phyloP scores from a whole-genome alignment of 2,113 vertebrate species.

The Heteronetta atricapilla region DNA sequence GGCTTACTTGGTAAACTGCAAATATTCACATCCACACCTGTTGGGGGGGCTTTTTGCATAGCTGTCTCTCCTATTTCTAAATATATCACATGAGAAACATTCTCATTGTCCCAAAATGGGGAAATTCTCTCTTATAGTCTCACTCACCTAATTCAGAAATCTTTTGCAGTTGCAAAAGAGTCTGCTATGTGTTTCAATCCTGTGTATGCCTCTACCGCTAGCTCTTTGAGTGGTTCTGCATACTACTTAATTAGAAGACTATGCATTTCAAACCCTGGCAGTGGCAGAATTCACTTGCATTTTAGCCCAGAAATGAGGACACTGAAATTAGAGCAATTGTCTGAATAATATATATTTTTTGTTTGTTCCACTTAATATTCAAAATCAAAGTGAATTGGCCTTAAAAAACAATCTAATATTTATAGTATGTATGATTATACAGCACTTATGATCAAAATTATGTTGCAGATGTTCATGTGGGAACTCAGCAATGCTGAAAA shows the following conservation, averaged over 20 bases:
- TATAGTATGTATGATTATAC: slow-evolving; percentile 50
- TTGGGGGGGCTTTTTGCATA: background rate
- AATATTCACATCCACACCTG: background rate
- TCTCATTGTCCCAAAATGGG: background rate
- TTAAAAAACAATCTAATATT: slow-evolving; percentile 60
- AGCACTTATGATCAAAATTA: slow-evolving; percentile 52
- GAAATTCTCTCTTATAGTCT: background rate
- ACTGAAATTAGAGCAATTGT: slow-evolving; percentile 63
- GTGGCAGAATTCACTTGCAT: slow-evolving; percentile 36
- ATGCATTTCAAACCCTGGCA: background rate
- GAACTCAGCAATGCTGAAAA: slow-evolving; percentile 37
- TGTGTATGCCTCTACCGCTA: background rate
- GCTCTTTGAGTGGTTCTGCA: background rate
- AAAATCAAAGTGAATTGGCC: slow-evolving; percentile 56
- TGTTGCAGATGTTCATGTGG: slow-evolving; percentile 48
- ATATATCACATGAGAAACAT: background rate
- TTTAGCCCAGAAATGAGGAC: slow-evolving; percentile 57
- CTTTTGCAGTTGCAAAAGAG: background rate
- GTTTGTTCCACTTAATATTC: slow-evolving; percentile 55
- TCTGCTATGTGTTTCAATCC: background rate
- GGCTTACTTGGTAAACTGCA: background rate
- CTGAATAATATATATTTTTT: slow-evolving; percentile 38
- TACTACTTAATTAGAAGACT: background rate
- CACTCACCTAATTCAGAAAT: background rate
- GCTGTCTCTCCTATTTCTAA: background rate